Percentiles rank a stretch among this genome's conserved stretches.
Evolutionary conservation across 2,113 vertebrate species (phyloP).

Genomic region (Struthidea cinerea): DNA sequence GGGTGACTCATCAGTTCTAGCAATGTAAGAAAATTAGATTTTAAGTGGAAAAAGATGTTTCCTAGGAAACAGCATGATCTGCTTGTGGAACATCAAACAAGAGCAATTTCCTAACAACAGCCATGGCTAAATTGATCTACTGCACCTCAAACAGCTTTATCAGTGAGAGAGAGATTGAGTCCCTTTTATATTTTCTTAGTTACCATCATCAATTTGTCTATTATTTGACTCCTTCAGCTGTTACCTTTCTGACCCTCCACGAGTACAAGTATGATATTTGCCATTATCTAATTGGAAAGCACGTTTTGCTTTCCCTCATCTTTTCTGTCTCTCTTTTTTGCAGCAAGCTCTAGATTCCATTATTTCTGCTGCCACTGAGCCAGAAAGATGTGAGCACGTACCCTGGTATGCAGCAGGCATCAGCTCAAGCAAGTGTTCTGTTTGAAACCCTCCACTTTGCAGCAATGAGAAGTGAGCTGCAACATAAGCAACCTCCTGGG

Average conservation of each 20-base stretch:
- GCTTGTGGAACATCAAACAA: constrained; percentile 75
- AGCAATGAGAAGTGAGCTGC: not conserved
- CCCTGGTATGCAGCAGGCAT: not conserved
- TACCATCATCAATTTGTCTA: constrained; percentile 64
- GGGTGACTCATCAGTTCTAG: constrained; percentile 73
- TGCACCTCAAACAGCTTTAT: constrained; percentile 69
- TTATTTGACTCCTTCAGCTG: constrained; percentile 34
- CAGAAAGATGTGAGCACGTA: not conserved
- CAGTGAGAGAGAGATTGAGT: constrained; percentile 59
- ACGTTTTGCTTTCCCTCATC: not conserved
- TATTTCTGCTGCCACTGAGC: not conserved
- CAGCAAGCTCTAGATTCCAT: not conserved
- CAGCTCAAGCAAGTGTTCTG: not conserved
- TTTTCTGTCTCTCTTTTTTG: not conserved
- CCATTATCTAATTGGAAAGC: constrained; percentile 51
- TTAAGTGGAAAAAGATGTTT: constrained; percentile 78
- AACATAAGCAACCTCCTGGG: not conserved
- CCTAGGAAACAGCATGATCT: constrained; percentile 82
- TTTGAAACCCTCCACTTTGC: not conserved
- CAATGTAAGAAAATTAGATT: constrained; percentile 73
- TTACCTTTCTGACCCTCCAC: constrained; percentile 52
- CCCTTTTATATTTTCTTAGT: constrained; percentile 69
- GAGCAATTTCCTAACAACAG: constrained; percentile 74
- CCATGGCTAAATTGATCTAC: constrained; percentile 72
- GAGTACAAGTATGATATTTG: constrained; percentile 15